Base-by-base conservation (phyloP, 1,140 invertebrate genomes). In the Drosophila triauraria region DNA sequence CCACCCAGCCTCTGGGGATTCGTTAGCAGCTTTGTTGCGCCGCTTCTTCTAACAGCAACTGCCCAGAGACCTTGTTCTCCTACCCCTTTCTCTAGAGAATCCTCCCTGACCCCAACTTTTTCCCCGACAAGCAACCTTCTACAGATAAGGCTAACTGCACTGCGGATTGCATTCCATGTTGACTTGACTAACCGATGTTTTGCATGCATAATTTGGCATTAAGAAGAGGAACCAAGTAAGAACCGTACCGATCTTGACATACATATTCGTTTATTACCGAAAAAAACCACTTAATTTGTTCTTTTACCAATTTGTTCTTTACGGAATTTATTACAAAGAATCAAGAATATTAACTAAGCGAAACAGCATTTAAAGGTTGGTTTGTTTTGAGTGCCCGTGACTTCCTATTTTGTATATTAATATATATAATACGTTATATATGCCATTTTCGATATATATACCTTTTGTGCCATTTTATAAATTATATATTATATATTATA, bases 401-500 rank as follows among this genome's bases (percentile, higher is more conserved):
- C 76, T 61, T 69, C 43, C 75, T 75, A 51, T 78, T 56, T 56
- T 56, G 53, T 56, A 54, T 54, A 56, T 56, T 40, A 54, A 75
- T 57, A 78, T 80, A 72, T 82, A 76, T 80, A 62, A 75, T 51
- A 43, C 75, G 42, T 61, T 69, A 77, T 70, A 78, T 78, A 70
- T 78, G 42, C 61, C 53, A 72, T 43, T 72, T 72, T 30, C 51
- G 46, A 58, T 77, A 51, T 77, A 76, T 78, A 58, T 80, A 50
- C 62, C 75, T 82, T 76, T 82, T 71, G 53, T 75, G 71, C 70
- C 84, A 69, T 79, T 12, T 10, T 35, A 35, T 67, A 77, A 77
- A 71, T 76, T 81, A 80, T 77, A 65, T 80, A 77, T 63, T 78
- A 68, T 78, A 68, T 75, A 65, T 64, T 76, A 78, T 88, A 70